Conservation (phyloP, 2,888 invertebrate genomes). For the Tiphia femorata region DNA sequence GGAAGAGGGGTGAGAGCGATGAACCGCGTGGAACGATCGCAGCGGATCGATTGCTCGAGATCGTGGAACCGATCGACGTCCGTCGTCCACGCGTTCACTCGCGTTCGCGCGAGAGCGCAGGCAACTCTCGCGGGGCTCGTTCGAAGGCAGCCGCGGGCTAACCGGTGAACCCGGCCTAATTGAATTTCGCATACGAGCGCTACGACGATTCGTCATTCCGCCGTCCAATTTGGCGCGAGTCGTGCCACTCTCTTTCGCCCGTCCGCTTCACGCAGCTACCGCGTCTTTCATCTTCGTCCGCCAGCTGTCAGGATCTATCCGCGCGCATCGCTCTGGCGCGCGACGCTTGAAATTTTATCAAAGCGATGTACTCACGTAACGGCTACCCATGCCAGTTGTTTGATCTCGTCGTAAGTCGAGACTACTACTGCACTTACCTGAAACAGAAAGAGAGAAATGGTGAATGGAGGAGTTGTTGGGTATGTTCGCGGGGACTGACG, state of each 20-base stretch:
- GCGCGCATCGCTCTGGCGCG: slow-evolving; percentile 12
- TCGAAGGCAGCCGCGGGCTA: slow-evolving; percentile 38
- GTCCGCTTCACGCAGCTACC: slow-evolving; percentile 22
- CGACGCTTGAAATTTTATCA: slow-evolving; percentile 26
- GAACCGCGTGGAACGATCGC: slow-evolving; percentile 19
- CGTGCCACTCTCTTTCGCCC: slow-evolving; percentile 39
- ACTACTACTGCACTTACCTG: slow-evolving; percentile 39
- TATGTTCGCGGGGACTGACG: too few species aligned
- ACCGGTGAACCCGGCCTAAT: slow-evolving; percentile 45
- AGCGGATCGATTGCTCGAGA: slow-evolving; percentile 18
- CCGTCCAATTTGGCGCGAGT: slow-evolving; percentile 47
- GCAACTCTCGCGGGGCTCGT: slow-evolving; percentile 37
- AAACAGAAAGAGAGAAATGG: slow-evolving; percentile 30
- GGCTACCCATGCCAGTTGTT: background rate
- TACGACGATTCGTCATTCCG: slow-evolving; percentile 48
- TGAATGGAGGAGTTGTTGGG: too few species aligned
- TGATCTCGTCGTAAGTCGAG: background rate
- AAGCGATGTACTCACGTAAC: slow-evolving; percentile 4
- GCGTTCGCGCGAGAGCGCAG: background rate
- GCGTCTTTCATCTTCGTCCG: slow-evolving; percentile 42
- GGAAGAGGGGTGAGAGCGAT: slow-evolving; percentile 20
- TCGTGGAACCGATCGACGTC: slow-evolving; percentile 23
- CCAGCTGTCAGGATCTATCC: slow-evolving; percentile 25
- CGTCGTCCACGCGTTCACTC: too few species aligned
- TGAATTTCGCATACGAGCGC: slow-evolving; percentile 45